phyloP scores from a whole-genome alignment of 2,888 invertebrate species.

The Chirona hameri region DNA sequence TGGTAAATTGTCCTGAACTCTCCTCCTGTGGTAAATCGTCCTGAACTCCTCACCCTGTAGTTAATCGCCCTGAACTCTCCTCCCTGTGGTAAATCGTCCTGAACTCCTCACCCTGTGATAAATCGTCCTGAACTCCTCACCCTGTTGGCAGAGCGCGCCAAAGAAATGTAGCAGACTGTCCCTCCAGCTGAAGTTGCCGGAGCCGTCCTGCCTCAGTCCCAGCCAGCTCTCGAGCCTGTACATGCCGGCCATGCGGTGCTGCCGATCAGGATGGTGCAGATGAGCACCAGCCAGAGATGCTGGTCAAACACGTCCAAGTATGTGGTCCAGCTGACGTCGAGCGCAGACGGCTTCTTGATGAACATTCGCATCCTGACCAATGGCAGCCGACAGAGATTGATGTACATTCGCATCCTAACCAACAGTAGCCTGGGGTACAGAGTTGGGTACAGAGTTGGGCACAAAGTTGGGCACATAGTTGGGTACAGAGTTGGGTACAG shows the following conservation, averaged over 20 bases:
- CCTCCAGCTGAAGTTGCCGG: background rate
- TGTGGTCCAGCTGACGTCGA: slow-evolving; percentile 12
- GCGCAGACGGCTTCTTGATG: background rate
- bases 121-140: background rate
- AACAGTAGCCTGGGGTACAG: too few species aligned
- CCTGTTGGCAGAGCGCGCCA: background rate
- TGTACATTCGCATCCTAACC: too few species aligned
- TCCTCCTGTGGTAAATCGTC: background rate
- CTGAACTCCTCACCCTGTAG: background rate
- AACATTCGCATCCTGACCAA: background rate
- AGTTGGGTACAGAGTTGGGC: too few species aligned
- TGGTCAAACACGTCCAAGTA: background rate
- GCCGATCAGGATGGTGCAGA: background rate
- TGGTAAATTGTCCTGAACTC: too few species aligned
- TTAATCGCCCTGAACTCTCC: too few species aligned
- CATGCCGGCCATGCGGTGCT: slow-evolving; percentile 1
- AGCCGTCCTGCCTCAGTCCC: background rate
- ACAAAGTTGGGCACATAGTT: too few species aligned
- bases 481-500: too few species aligned
- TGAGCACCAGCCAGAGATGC: background rate
- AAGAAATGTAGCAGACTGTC: background rate
- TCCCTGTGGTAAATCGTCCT: background rate
- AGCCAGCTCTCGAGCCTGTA: background rate
- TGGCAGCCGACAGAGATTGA: background rate
- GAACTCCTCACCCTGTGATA: background rate